Evolutionary conservation across 2,113 vertebrate species (phyloP), one percentile per base, ranked within the genome.

Genomic region (Tichodroma muraria): DNA sequence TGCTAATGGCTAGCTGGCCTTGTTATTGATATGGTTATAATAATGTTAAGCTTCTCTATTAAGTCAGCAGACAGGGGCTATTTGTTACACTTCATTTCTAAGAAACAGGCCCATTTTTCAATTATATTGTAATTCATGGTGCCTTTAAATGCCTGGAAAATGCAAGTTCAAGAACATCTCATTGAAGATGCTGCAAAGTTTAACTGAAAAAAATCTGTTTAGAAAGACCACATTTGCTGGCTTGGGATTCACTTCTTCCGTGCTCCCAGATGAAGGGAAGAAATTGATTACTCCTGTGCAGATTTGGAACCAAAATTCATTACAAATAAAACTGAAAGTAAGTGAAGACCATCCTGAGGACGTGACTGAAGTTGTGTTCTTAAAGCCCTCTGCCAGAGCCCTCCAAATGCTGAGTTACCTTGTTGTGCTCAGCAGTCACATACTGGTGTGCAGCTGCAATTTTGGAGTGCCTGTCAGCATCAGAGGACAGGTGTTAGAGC

Each of bases 1-100:
- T 95, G 92, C 85, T 91, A 93, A 90, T 75, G 63, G 88, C 69
- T 61, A 59, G 33, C 85, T 95, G 42, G 22, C 31, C 89, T 93
- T 90, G 82, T 94, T 96, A 89, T 93, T 96, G 95, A 96, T 91
- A 94, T 47, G 61, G 70, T 61, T 45, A 65, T 97, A 97, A 98
- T 88, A 86, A 94, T 15, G 23, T 97, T 96, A 97, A 96, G 92
- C 57, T 75, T 50, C 93, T 94, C 80, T 97, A 95, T 96, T 95
- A 95, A 97, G 96, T 94, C 95, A 80, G 77, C 93, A 96, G 95
- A 87, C 82, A 73, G 3, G 38, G 52, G 60, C 82, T 93, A 89
- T 94, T 90, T 70, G 96, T 96, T 96, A 90, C 90, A 96, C 79
- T 94, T 88, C 22, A 85, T 91, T 93, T 96, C 80, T 85, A 82